These are phyloP conservation scores for Leucoraja erinaceus DNA, from an alignment of 2,113 vertebrate genomes.

Conservation along the genomic window DNA sequence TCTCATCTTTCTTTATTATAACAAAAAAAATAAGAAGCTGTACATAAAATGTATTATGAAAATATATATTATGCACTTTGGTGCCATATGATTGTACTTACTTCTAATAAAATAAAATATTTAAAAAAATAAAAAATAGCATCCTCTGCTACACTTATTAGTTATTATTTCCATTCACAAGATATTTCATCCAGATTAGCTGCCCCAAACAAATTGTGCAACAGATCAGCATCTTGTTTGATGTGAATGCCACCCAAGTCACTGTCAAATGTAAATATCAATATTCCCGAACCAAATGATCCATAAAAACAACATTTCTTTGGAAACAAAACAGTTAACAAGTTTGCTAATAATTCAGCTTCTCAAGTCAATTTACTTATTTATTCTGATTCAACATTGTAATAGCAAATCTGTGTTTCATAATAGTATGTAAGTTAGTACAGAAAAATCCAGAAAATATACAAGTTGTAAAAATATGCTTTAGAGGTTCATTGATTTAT, in stretches of 20 bases:
- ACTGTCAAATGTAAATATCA: background rate
- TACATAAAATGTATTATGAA: no score
- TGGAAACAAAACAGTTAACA: background rate
- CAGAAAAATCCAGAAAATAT: background rate
- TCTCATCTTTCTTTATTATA: no score
- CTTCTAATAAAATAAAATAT: no score
- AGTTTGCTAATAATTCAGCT: background rate
- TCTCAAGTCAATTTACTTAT: background rate
- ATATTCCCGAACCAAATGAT: background rate
- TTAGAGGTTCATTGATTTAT: background rate
- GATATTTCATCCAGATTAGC: no score
- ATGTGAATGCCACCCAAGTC: background rate
- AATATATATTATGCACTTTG: no score
- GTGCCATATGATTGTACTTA: no score
- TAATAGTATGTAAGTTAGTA: background rate
- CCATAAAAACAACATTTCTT: background rate
- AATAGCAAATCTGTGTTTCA: background rate
- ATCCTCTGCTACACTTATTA: no score
- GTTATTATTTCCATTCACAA: no score
- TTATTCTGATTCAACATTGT: background rate
- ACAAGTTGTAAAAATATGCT: background rate
- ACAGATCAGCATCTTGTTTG: background rate
- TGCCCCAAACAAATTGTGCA: background rate
- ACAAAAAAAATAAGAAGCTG: no score
- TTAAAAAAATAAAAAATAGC: no score